Conservation (phyloP, 2,113 vertebrate species). For the Hystrix brachyura region DNA sequence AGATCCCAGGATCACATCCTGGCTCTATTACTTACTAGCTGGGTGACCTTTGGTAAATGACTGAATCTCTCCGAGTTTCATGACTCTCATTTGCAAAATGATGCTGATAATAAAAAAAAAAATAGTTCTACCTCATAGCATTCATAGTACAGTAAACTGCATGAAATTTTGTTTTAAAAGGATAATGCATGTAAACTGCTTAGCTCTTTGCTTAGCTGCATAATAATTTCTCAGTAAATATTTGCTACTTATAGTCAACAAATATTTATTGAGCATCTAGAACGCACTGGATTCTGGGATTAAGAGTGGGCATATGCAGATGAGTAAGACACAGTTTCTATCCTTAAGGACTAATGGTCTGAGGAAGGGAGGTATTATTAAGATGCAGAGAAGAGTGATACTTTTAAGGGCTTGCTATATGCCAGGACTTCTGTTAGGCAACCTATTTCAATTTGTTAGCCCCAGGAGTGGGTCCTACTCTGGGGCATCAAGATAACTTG, state of each 20-base stretch:
- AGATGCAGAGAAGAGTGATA: background rate
- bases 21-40: background rate
- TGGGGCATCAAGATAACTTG: background rate
- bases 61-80: background rate
- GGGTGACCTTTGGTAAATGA: constrained; percentile 33
- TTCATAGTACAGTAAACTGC: background rate
- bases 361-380: background rate
- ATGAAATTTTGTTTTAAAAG: background rate
- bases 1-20: background rate
- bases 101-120: background rate
- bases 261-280: background rate
- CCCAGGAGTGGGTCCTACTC: background rate
- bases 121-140: background rate
- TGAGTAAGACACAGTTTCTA: background rate
- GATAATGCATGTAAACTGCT: constrained; percentile 17
- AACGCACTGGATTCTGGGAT: background rate
- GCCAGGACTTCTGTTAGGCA: background rate
- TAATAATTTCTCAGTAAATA: constrained; percentile 46
- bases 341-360: background rate
- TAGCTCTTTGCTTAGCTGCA: background rate
- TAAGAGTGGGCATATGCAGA: background rate
- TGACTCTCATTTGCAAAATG: background rate
- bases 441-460: background rate
- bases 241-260: background rate
- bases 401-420: background rate